These are phyloP conservation scores for Parambassis ranga DNA, from an alignment of 2,797 vertebrate species.

Conservation along the genomic window DNA sequence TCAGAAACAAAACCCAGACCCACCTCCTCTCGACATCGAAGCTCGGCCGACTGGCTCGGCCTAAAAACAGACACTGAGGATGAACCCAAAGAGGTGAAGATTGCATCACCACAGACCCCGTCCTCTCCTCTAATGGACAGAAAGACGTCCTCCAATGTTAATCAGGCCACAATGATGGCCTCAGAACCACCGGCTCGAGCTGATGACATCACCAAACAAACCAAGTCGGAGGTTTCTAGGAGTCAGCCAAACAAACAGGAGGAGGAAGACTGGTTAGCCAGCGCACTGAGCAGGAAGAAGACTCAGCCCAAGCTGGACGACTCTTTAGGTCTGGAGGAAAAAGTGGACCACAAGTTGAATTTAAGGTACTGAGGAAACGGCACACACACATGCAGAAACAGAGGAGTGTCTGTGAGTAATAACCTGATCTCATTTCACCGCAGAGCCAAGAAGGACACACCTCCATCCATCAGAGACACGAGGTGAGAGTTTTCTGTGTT, in stretches of 20 bases:
- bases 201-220: conserved; percentile 18
- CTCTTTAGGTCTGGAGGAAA: conserved; percentile 14
- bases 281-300: conserved; percentile 82
- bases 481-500: conserved; percentile 63
- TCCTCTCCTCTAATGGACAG: conserved; percentile 44
- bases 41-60: conserved; percentile 84
- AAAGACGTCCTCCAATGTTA: conserved; percentile 16
- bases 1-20: conserved; percentile 75
- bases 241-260: conserved; percentile 43
- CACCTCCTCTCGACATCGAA: conserved; percentile 40
- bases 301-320: conserved; percentile 49
- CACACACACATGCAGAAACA: neutral
- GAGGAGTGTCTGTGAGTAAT: neutral
- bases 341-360: conserved; percentile 11
- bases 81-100: conserved; percentile 22
- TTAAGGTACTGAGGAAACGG: conserved; percentile 56
- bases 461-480: conserved; percentile 5
- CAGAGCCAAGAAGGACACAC: conserved; percentile 33
- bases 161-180: conserved; percentile 28
- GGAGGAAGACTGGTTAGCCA: conserved; percentile 82
- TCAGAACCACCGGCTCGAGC: conserved; percentile 6
- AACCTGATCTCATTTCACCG: conserved; percentile 14
- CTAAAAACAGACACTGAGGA: conserved; percentile 78
- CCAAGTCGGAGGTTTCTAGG: conserved; percentile 32
- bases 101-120: conserved; percentile 18